These are phyloP conservation scores for Bruchidius siliquastri DNA, from an alignment of 2,888 invertebrate genomes.

Conservation along the genomic window DNA sequence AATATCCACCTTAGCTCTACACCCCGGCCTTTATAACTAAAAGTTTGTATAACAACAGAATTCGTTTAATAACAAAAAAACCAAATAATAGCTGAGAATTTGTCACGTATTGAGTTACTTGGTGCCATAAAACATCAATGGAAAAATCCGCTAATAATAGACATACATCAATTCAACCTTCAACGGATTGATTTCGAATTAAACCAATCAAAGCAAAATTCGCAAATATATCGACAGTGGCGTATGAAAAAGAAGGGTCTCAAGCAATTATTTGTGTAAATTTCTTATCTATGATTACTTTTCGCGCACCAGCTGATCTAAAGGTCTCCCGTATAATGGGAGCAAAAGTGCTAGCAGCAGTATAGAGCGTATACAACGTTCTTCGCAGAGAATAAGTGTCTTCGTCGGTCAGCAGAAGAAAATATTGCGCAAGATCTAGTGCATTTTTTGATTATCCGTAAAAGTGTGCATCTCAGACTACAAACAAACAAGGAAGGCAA, in stretches of 20 bases:
- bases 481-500: no score
- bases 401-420: no score
- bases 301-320: no score
- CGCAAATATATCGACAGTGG: neutral
- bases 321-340: no score
- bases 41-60: neutral
- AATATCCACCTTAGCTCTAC: no score
- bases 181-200: neutral
- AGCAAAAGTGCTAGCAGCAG: no score
- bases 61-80: neutral
- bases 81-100: neutral
- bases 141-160: neutral
- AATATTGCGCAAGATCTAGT: no score
- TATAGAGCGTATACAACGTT: no score
- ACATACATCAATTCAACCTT: neutral
- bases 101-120: neutral
- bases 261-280: neutral
- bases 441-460: no score
- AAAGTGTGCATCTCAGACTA: no score
- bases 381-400: no score
- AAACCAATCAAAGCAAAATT: neutral
- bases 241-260: neutral
- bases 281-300: no score
- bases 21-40: neutral
- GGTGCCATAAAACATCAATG: neutral